A percentile compares a stretch with the other conserved stretches of the same genome.
Conservation (phyloP, 30 jellyfish, hydroid and myxozoan species). For the Clytia hemisphaerica region DNA sequence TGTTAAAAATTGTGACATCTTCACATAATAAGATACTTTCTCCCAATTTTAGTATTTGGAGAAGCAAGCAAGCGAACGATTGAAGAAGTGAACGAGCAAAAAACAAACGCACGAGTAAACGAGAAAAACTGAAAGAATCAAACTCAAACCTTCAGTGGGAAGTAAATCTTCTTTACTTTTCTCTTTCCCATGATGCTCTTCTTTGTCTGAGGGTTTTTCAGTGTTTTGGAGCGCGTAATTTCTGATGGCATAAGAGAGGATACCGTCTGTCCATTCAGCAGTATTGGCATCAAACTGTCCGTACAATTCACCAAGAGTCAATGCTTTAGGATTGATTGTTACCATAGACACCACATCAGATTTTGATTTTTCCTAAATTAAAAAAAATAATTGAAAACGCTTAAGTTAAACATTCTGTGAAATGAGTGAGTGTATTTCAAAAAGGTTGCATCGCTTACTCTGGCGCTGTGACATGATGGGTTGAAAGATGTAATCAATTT, state of each 20-base stretch:
- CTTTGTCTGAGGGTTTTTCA: constrained; percentile 15
- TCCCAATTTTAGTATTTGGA: too few species aligned
- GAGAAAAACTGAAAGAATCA: constrained; percentile 2
- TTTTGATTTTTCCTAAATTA: not conserved
- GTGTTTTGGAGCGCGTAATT: constrained; percentile 19
- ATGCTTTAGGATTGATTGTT: constrained; percentile 58
- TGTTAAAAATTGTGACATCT: too few species aligned
- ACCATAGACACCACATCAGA: constrained; percentile 38
- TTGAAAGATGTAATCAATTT: too few species aligned
- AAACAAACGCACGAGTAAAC: not conserved
- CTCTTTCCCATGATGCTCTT: constrained; percentile 1
- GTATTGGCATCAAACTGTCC: constrained; percentile 68
- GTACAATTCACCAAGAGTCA: constrained; percentile 64
- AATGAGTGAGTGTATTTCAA: not conserved
- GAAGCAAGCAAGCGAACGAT: too few species aligned
- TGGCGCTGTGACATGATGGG: too few species aligned
- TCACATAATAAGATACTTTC: too few species aligned
- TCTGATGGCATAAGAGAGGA: constrained; percentile 58
- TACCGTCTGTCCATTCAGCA: constrained; percentile 81
- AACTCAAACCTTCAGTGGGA: too few species aligned
- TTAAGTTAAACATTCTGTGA: not conserved
- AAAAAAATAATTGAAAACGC: not conserved
- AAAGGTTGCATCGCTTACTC: too few species aligned
- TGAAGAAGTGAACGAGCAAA: too few species aligned
- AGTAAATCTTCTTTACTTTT: too few species aligned